Conservation (phyloP, 2,888 invertebrate genomes). For the Spialia ferax region DNA sequence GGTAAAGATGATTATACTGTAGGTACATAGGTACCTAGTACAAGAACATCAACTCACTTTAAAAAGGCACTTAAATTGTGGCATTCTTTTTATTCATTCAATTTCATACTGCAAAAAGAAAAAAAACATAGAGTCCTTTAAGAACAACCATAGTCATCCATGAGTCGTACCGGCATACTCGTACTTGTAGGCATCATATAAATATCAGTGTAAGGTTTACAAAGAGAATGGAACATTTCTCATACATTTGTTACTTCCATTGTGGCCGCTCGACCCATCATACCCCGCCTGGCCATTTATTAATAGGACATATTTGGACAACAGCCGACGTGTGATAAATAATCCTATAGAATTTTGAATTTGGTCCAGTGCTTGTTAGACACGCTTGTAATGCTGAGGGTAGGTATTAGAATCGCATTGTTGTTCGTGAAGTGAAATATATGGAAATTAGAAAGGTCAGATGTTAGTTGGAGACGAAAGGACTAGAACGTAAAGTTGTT, state of each 20-base stretch:
- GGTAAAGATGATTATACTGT: too few species aligned
- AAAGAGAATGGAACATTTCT: slow-evolving; percentile 62
- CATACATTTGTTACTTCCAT: slow-evolving; percentile 67
- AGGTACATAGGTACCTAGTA: too few species aligned
- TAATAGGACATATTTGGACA: slow-evolving; percentile 82
- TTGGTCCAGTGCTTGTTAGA: slow-evolving; percentile 48
- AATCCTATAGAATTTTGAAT: slow-evolving; percentile 57
- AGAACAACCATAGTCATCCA: too few species aligned
- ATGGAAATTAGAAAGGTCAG: slow-evolving; percentile 9
- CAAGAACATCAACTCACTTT: too few species aligned
- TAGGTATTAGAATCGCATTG: slow-evolving; percentile 42
- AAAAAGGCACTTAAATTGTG: too few species aligned
- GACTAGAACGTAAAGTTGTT: not conserved
- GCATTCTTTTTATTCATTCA: too few species aligned
- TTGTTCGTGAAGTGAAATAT: slow-evolving; percentile 21
- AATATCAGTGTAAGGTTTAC: slow-evolving; percentile 40
- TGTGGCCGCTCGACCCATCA: slow-evolving; percentile 55
- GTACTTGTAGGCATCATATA: not conserved
- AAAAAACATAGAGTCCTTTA: too few species aligned
- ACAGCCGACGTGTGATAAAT: slow-evolving; percentile 72
- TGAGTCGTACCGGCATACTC: too few species aligned
- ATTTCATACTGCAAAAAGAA: too few species aligned
- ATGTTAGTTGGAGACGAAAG: not conserved
- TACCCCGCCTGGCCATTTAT: slow-evolving; percentile 69
- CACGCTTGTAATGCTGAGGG: slow-evolving; percentile 47